These are phyloP conservation scores for Hyperoplus immaculatus DNA, from an alignment of 2,797 vertebrate species.

Conservation along the genomic window DNA sequence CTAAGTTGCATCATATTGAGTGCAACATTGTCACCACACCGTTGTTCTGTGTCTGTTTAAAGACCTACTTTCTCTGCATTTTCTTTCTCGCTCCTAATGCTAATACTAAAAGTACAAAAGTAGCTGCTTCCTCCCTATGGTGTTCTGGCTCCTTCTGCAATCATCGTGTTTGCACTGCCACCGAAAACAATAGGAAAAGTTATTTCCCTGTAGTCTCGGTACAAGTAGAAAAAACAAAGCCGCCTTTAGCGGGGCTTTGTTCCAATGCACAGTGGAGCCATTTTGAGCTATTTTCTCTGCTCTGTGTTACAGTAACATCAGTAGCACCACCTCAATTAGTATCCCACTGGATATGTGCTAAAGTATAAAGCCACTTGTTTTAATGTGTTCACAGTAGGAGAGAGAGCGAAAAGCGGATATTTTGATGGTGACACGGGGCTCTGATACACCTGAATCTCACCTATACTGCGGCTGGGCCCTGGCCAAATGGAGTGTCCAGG, in stretches of 20 bases:
- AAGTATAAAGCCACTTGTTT: constrained; percentile 70
- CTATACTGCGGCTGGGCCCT: constrained; percentile 20
- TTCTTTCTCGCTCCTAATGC: constrained; percentile 21
- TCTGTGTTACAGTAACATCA: constrained; percentile 53
- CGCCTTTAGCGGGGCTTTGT: constrained; percentile 45
- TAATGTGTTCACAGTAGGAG: constrained; percentile 77
- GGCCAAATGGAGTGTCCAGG: constrained; percentile 41
- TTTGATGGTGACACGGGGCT: constrained; percentile 54
- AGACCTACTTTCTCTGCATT: constrained; percentile 39
- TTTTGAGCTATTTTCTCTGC: constrained; percentile 21
- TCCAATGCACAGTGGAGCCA: constrained; percentile 29
- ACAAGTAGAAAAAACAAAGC: constrained; percentile 39
- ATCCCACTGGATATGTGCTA: constrained; percentile 72
- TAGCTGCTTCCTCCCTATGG: constrained; percentile 36
- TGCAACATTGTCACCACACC: constrained; percentile 5
- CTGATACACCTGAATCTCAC: constrained; percentile 57
- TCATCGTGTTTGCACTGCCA: constrained; percentile 46
- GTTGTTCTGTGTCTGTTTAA: constrained; percentile 16
- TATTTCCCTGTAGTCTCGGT: constrained; percentile 51
- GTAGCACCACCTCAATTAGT: constrained; percentile 72
- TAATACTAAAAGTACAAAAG: constrained; percentile 38
- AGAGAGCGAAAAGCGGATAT: constrained; percentile 66
- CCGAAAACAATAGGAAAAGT: constrained; percentile 42
- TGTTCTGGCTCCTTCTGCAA: constrained; percentile 28
- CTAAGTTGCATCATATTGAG: constrained; percentile 27